Base-by-base conservation (phyloP, 2,113 vertebrate genomes). In the Hyperopisus bebe region DNA sequence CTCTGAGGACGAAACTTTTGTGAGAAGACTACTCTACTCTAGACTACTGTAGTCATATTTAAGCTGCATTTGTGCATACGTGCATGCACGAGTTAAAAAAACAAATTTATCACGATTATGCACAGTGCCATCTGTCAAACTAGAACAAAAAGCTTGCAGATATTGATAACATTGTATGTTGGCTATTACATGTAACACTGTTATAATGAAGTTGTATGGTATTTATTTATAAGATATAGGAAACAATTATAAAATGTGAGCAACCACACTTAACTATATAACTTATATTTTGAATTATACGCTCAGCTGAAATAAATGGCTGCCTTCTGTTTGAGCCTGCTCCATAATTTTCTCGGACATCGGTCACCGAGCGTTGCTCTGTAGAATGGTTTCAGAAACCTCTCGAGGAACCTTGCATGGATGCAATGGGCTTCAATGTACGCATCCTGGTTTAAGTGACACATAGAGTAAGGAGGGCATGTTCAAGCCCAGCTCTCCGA, bases 301-400 rank as follows among this genome's bases (percentile, higher is more conserved):
- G 5, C 11, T 39, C 50, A 89, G 24, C 39, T 89, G 50, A 89
- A 89, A 89, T 89, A 89, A 89, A 89, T 47, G 80, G 24, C 89
- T 31, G 17, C 39, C 3, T 39, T 53, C 39, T n/a, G 31, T 53
- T 27, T 83, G 31, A 51, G 58, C 44, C 58, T 19, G 46, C 70
- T 62, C 77, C n/a, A 13, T 58, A 47, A 15, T 55, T 46, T 62
- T 48, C 77, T 88, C 11, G 10, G 62, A 77, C 44, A 6, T 88
- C 88, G 5, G 15, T 46, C 24, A 21, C 48, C 84, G 50, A 44
- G 77, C 1, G 6, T 66, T 47, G 39, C 89, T 27, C 77, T 31
- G 55, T 7, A 1, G 51, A 47, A 58, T 21, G 2, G 21, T 35
- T 55, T 89, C 8, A 15, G 74, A 51, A 89, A 44, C 70, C 80